These are phyloP conservation scores for Drosophila yooni DNA, from an alignment of 2,888 invertebrate genomes.

Conservation along the genomic window DNA sequence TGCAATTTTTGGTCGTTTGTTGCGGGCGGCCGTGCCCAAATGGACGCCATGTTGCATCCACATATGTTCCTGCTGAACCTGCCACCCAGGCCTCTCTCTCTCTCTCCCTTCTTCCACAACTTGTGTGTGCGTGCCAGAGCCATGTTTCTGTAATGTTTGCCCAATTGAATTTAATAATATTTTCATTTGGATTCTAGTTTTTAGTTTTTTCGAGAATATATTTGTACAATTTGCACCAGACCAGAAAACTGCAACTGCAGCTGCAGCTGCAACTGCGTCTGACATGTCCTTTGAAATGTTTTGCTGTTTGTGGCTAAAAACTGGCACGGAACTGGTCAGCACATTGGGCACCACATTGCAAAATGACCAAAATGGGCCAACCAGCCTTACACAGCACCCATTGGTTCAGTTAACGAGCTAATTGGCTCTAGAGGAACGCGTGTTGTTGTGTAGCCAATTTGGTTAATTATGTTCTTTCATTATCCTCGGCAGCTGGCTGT, in stretches of 20 bases:
- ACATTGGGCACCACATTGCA: slow-evolving; percentile 41
- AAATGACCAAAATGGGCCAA: slow-evolving; percentile 4
- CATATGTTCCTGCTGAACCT: slow-evolving; percentile 48
- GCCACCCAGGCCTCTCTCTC: not conserved
- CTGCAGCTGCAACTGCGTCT: slow-evolving; percentile 33
- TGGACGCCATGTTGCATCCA: slow-evolving; percentile 80
- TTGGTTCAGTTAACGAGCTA: slow-evolving; percentile 45
- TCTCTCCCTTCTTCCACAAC: not conserved
- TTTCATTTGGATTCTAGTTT: slow-evolving; percentile 81
- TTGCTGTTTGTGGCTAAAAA: slow-evolving; percentile 70
- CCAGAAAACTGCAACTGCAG: slow-evolving; percentile 27
- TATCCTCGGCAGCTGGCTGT: slow-evolving; percentile 19
- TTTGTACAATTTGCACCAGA: slow-evolving; percentile 59
- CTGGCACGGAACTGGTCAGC: slow-evolving; percentile 57
- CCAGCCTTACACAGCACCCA: slow-evolving; percentile 3
- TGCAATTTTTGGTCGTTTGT: slow-evolving; percentile 81
- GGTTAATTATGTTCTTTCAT: slow-evolving; percentile 53
- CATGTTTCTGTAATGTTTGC: slow-evolving; percentile 79
- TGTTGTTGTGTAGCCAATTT: slow-evolving; percentile 51
- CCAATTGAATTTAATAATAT: slow-evolving; percentile 83
- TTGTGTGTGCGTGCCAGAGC: slow-evolving; percentile 48
- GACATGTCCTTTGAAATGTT: slow-evolving; percentile 64
- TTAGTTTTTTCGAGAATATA: slow-evolving; percentile 61
- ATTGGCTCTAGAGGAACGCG: slow-evolving; percentile 42
- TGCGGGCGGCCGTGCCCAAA: slow-evolving; percentile 81